Evolutionary conservation across 2,888 invertebrate genomes (phyloP).

Genomic region (Cephus pulcher): DNA sequence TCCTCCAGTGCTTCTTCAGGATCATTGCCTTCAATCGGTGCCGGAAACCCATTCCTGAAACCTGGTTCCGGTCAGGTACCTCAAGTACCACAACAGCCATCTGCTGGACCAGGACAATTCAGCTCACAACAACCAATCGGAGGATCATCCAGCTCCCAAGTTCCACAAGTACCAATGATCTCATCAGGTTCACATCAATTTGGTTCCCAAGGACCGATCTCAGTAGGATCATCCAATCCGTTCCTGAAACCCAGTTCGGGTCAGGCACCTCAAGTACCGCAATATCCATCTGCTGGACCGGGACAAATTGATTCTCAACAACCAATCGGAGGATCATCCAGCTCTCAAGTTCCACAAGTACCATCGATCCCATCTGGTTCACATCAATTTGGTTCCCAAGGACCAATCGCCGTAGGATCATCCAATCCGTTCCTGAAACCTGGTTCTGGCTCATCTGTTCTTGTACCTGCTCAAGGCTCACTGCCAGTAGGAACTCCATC

Average conservation of each 20-base stretch:
- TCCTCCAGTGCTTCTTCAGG: background rate
- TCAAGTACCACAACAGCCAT: background rate
- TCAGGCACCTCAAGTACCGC: background rate
- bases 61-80: constrained; percentile 5
- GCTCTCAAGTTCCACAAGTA: background rate
- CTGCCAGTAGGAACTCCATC: constrained; percentile 2
- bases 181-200: background rate
- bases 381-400: background rate
- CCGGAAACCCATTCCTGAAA: constrained; percentile 18
- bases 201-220: background rate
- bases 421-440: constrained; percentile 27
- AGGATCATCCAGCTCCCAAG: background rate
- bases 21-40: background rate
- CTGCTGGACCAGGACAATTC: background rate
- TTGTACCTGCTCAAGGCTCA: constrained; percentile 11
- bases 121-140: background rate
- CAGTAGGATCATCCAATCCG: constrained; percentile 16
- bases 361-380: background rate
- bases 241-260: constrained; percentile 30
- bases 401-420: background rate
- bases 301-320: background rate
- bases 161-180: background rate
- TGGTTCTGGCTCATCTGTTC: constrained; percentile 30
- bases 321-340: background rate
- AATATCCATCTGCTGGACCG: background rate